Percentiles rank a stretch among this genome's conserved stretches.
phyloP scores from a whole-genome alignment of 2,113 vertebrate species.

The Enhydra lutris region DNA sequence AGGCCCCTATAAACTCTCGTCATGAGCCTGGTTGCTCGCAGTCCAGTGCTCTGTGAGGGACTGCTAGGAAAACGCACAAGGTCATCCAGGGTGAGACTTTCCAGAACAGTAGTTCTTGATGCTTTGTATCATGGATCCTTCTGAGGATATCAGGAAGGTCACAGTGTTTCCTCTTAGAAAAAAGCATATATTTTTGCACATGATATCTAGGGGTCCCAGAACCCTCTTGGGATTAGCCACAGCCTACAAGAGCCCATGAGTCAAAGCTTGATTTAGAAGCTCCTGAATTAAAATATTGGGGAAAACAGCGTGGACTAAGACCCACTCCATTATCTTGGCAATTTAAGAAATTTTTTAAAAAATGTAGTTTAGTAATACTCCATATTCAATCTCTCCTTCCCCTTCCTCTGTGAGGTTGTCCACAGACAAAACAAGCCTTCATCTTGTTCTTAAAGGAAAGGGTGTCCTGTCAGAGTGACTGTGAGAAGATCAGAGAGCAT shows the following conservation, averaged over 20 bases:
- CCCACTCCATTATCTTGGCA: not conserved
- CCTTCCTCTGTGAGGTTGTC: not conserved
- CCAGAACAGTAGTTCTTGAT: not conserved
- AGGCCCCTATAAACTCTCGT: rapidly evolving
- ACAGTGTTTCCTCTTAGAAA: not conserved
- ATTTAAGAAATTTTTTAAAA: not conserved
- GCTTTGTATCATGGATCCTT: too few species aligned
- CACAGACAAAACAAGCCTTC: too few species aligned
- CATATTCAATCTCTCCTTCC: not conserved
- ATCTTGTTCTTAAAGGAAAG: not conserved
- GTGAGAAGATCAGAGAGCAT: rapidly evolving
- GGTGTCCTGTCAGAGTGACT: not conserved
- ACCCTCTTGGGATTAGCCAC: too few species aligned
- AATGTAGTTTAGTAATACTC: not conserved
- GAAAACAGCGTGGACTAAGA: not conserved
- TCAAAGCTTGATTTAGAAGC: not conserved
- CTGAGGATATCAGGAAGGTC: not conserved
- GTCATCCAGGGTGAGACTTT: not conserved
- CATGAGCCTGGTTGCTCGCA: rapidly evolving
- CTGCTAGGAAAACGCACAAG: not conserved
- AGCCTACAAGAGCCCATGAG: not conserved
- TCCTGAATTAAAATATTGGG: not conserved
- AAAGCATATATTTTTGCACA: not conserved
- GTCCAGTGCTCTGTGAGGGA: not conserved
- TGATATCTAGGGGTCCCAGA: not conserved